These are phyloP conservation scores for Asteroscopus sphinx DNA, from an alignment of 2,888 invertebrate species.

Conservation along the genomic window DNA sequence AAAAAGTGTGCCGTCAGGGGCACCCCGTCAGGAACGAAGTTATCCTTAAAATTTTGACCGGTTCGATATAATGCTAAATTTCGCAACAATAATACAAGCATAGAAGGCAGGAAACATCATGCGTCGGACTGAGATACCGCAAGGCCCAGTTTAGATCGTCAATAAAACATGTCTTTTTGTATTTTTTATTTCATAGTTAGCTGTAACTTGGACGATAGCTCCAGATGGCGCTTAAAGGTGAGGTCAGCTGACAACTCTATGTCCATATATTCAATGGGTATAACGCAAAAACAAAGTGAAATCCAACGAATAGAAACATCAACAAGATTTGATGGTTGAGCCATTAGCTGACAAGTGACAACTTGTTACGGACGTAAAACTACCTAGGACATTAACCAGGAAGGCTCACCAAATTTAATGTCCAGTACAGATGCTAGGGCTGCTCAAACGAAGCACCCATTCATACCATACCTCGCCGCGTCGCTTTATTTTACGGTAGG, in stretches of 20 bases:
- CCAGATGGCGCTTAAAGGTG: background rate
- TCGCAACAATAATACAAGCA: too few relatives aligned
- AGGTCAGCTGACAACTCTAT: background rate
- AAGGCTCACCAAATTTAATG: slow-evolving; percentile 56
- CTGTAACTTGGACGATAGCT: too few relatives aligned
- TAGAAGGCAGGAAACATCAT: too few relatives aligned
- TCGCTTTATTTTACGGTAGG: slow-evolving; percentile 48
- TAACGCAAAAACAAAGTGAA: slow-evolving; percentile 21
- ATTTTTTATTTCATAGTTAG: too few relatives aligned
- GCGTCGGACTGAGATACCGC: too few relatives aligned
- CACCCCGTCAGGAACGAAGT: too few relatives aligned
- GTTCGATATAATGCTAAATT: too few relatives aligned
- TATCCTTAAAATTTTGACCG: too few relatives aligned
- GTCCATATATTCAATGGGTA: background rate
- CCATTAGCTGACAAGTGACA: slow-evolving; percentile 50
- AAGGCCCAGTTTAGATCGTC: too few relatives aligned
- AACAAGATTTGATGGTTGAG: slow-evolving; percentile 39
- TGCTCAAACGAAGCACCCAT: slow-evolving; percentile 51
- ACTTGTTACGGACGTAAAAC: slow-evolving; percentile 46
- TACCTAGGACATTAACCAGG: slow-evolving; percentile 47
- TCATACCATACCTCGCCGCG: slow-evolving; percentile 48
- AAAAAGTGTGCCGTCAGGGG: too few relatives aligned
- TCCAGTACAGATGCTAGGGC: slow-evolving; percentile 55
- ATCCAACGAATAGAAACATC: slow-evolving; percentile 32
- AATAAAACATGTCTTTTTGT: too few relatives aligned